phyloP scores from a whole-genome alignment of 1,140 invertebrate species.

The Sycobia sp. region DNA sequence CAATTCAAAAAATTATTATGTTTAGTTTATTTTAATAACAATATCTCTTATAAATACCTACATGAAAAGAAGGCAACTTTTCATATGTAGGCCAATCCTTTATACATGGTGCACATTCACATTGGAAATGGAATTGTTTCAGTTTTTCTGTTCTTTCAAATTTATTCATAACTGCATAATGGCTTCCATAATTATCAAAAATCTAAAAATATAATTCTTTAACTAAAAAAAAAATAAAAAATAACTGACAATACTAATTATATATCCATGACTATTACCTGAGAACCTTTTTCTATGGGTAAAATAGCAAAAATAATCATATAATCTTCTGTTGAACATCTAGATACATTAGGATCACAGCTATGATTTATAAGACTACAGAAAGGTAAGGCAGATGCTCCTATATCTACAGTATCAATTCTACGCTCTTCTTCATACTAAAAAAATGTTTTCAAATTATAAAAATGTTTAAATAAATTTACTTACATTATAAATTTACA shows the following conservation, averaged over 20 bases:
- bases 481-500: slow-evolving; percentile 3
- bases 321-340: slow-evolving; percentile 64
- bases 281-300: slow-evolving; percentile 70
- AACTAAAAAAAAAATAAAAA: neutral
- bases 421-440: slow-evolving; percentile 43
- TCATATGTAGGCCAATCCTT: slow-evolving; percentile 71
- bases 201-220: slow-evolving; percentile 37
- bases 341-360: slow-evolving; percentile 84
- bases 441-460: slow-evolving; percentile 13
- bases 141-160: slow-evolving; percentile 36
- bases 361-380: slow-evolving; percentile 88
- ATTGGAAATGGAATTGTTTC: slow-evolving; percentile 66
- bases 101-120: slow-evolving; percentile 76
- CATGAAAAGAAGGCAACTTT: slow-evolving; percentile 36
- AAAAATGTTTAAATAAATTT: no score
- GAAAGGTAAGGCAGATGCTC: slow-evolving; percentile 75
- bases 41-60: slow-evolving; percentile 18
- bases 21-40: neutral
- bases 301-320: slow-evolving; percentile 66
- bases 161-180: slow-evolving; percentile 36
- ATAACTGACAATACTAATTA: neutral
- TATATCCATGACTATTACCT: slow-evolving; percentile 50
- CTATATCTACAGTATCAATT: slow-evolving; percentile 56
- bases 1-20: slow-evolving; percentile 7
- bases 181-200: slow-evolving; percentile 46